Base-by-base conservation (phyloP, 2,888 invertebrate species). In the Erpobdella octoculata region DNA sequence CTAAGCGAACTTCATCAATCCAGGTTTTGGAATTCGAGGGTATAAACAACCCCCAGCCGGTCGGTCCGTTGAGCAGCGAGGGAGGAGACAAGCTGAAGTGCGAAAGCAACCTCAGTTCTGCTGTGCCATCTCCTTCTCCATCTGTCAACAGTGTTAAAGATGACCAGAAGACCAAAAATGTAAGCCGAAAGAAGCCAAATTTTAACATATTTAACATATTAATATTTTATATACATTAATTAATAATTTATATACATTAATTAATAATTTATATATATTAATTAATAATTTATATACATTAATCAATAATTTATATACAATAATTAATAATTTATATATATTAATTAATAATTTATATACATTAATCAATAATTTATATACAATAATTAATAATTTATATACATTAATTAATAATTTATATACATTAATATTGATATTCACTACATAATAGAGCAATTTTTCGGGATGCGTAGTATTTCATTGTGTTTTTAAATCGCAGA, bases 1-100 rank as follows among this genome's bases (percentile, higher is more conserved):
- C n/a, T n/a, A n/a, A n/a, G n/a, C n/a, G n/a, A n/a, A n/a, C n/a
- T n/a, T n/a, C n/a, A n/a, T n/a, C n/a, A n/a, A n/a, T 66, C 33
- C n/a, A 38, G 87, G 95, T 97, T 38, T 96, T 96, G 82, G 98
- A 99, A 81, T 99, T 98, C 83, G 98, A 99, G 82, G 90, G 91
- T 80, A 94, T 96, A 75, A 99, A 99, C 82, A 97, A 97, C 0
- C 91, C 92, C 78, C 94, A 95, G 82, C 95, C 94, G 80, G 94
- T 98, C 92, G n/a, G 21, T 0, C 8, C 36, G 18, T 28, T 38
- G 21, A 3, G 31, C 35, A 48, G 1, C 9, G 66, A 68, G 9
- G 71, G 35, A 2, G 33, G 71, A 72, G 70, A 74, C 75, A 71
- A 65, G 48, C 21, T 73, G 31, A 74, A 69, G 64, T 72, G 61